Base-by-base conservation (phyloP, 2,113 vertebrate genomes). In the Oplegnathus fasciatus region DNA sequence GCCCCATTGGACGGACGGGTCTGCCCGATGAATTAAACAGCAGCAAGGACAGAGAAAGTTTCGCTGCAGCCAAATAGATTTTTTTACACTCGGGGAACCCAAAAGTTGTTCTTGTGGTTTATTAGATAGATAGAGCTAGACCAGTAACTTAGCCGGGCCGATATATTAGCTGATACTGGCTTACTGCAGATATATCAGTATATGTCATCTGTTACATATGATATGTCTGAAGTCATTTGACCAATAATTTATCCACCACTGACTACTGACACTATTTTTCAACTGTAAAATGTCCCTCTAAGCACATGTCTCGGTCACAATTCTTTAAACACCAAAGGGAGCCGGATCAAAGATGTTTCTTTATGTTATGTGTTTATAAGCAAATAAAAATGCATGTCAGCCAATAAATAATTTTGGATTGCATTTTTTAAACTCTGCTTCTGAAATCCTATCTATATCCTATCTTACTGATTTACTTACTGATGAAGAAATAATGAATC, bases 401-500 rank as follows among this genome's bases (percentile, higher is more conserved):
- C 34, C 34, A 37, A 3, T 37, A 37, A 37, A 37, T 37, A 37
- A 37, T 37, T 4, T 37, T 37, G 6, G 34, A 37, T n/a, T n/a
- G n/a, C n/a, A 37, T 37, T 4, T 37, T 37, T 37, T 37, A 37
- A 37, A 37, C 34, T 37, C 34, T 37, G 34, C 34, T 6, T 37
- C 6, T 4, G 6, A 37, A 37, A 3, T 4, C 6, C 34, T 37
- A 6, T 37, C 34, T 48, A 48, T 55, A 48, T 37, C 34, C 6
- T 37, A 37, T 37, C 74, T 46, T 52, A 28, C 14, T 44, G n/a
- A 67, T 70, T 66, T n/a, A 74, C n/a, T n/a, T n/a, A n/a, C n/a
- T n/a, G n/a, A n/a, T 40, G 32, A 74, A 69, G 80, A 24, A 46
- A 20, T 48, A 18, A 67, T 79, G n/a, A 62, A 78, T 62, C 9